Conservation (phyloP, 1,140 invertebrate species). For the Ceratina calcarata region DNA sequence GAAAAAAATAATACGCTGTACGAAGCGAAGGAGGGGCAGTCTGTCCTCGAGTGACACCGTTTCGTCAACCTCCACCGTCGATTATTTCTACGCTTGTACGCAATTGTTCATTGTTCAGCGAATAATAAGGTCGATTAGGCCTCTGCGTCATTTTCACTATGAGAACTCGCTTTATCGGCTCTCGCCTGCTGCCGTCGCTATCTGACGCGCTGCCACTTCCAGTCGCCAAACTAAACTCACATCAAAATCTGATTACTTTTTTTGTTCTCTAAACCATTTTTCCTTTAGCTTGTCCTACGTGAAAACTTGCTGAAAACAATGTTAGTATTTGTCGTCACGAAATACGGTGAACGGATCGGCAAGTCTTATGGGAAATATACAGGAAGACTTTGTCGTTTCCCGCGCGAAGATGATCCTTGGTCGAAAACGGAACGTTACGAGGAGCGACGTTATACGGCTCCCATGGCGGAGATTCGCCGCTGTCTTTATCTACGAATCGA, state of each 20-base stretch:
- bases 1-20: slow-evolving; percentile 5
- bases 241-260: no score
- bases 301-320: not conserved
- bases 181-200: not conserved
- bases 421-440: not conserved
- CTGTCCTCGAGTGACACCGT: slow-evolving; percentile 51
- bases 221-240: not conserved
- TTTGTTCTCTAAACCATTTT: no score
- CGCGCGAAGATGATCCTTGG: not conserved
- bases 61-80: slow-evolving; percentile 55
- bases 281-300: no score
- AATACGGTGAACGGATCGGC: slow-evolving; percentile 1
- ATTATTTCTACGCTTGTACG: slow-evolving; percentile 63
- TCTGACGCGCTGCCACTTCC: not conserved
- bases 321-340: no score
- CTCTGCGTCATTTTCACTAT: slow-evolving; percentile 60
- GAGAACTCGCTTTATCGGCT: slow-evolving; percentile 41
- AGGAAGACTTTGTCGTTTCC: not conserved
- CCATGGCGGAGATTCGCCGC: slow-evolving; percentile 13
- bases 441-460: slow-evolving; percentile 38
- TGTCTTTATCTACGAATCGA: slow-evolving; percentile 31
- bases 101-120: slow-evolving; percentile 66
- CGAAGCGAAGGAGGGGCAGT: not conserved
- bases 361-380: slow-evolving; percentile 36
- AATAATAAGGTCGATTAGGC: slow-evolving; percentile 66